Base-by-base conservation (phyloP, 2,113 vertebrate species). In the Oryzias melastigma region DNA sequence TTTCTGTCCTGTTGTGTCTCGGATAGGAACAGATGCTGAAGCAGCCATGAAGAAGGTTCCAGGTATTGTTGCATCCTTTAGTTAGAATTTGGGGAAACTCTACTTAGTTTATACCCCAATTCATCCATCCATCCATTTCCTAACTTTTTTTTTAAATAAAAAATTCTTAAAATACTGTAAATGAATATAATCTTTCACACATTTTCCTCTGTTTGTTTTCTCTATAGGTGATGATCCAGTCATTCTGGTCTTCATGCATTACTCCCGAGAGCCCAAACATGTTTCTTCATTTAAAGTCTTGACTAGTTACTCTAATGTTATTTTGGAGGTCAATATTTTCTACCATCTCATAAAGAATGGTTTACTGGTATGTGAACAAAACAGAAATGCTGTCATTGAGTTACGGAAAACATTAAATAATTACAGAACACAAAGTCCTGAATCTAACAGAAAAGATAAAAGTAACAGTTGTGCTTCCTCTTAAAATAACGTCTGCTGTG, bases 231-330 rank as follows among this genome's bases (percentile, higher is more conserved):
- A 46, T 15, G 68, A 56, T 62, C 66, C 64, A 17, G 29, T 78
- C 20, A 78, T 88, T 65, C 66, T 86, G 56, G 62, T 88, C 13
- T 42, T 82, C 72, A 85, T 88, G 84, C 54, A 86, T 29, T 72
- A 86, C 27, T 0, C 0, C 24, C n/a, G 0, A 10, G 16, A 65
- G 5, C 1, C 17, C 40, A 58, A 0, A 0, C 0, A 0, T 5
- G 1, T 4, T 14, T 0, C 2, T 2, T 0, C 1, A 0, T 0
- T 4, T 10, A 56, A 0, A 62, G 19, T 5, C 1, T 41, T 5
- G 56, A 0, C 0, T 18, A 0, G 1, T 4, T 0, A 17, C n/a
- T 3, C 0, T 0, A 20, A 35, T 0, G 4, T 53, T 43, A 4
- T 48, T 18, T 10, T 74, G 20, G 1, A 1, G 3, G 62, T 78